These are phyloP conservation scores for Gryon sp. DNA, from an alignment of 1,140 invertebrate species.

Conservation along the genomic window DNA sequence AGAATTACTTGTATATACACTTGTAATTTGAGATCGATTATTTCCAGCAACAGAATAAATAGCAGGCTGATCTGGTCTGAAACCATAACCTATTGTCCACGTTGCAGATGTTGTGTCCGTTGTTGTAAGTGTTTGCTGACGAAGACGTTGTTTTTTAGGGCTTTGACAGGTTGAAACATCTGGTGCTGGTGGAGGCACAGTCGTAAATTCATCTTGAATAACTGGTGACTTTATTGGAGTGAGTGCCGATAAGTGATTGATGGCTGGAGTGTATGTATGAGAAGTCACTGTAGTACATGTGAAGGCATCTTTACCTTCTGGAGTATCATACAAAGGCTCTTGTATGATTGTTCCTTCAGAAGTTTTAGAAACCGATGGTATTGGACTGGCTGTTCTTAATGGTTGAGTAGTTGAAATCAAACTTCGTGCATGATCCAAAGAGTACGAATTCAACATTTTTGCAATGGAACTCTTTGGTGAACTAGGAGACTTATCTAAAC, in stretches of 20 bases:
- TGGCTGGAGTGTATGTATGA: slow-evolving; percentile 62
- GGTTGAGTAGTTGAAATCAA: slow-evolving; percentile 67
- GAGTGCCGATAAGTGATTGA: slow-evolving; percentile 70
- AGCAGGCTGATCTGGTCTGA: slow-evolving; percentile 83
- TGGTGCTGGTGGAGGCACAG: slow-evolving; percentile 69
- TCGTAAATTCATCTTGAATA: slow-evolving; percentile 71
- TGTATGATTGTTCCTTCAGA: slow-evolving; percentile 64
- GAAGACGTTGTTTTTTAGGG: slow-evolving; percentile 73
- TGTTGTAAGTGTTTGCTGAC: slow-evolving; percentile 69
- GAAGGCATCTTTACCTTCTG: slow-evolving; percentile 73
- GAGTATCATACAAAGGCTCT: slow-evolving; percentile 76
- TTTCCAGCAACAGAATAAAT: slow-evolving; percentile 88
- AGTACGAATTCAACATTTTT: slow-evolving; percentile 74
- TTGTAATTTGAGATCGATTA: slow-evolving; percentile 85
- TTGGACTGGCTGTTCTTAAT: slow-evolving; percentile 67
- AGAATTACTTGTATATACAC: slow-evolving; percentile 84
- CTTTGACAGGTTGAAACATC: slow-evolving; percentile 66
- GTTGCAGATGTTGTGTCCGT: slow-evolving; percentile 57
- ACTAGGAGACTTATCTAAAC: slow-evolving; percentile 89
- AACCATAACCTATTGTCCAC: slow-evolving; percentile 79
- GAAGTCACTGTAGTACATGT: slow-evolving; percentile 54
- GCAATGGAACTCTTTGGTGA: slow-evolving; percentile 82
- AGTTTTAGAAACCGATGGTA: slow-evolving; percentile 70
- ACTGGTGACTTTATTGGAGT: slow-evolving; percentile 68
- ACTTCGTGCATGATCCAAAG: slow-evolving; percentile 69